Percentiles rank a stretch among this genome's conserved stretches.
Evolutionary conservation across 37 sponge, comb jelly and placozoan genomes (phyloP).

Genomic region (Diacarnus erythraeanus): DNA sequence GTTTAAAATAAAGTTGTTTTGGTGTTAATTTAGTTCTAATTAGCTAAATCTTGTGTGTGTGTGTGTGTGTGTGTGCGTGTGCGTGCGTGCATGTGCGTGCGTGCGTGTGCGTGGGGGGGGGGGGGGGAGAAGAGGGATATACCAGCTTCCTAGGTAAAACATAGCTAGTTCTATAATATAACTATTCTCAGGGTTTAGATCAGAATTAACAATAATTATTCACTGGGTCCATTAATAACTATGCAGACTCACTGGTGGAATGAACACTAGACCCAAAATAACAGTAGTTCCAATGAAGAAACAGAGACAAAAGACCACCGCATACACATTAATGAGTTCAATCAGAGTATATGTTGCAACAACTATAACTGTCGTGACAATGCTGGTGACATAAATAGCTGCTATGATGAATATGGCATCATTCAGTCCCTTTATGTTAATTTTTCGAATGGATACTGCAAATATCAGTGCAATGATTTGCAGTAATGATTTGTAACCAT

Average conservation of each 20-base stretch:
- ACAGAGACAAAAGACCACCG: slow-evolving; percentile 16
- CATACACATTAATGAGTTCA: slow-evolving; percentile 28
- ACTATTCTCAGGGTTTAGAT: not conserved
- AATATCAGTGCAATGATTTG: slow-evolving; percentile 49
- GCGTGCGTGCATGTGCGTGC: too few species aligned
- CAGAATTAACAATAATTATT: not conserved
- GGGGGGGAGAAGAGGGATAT: too few species aligned
- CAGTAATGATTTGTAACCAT: slow-evolving; percentile 52
- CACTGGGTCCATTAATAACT: not conserved
- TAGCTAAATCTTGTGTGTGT: too few species aligned
- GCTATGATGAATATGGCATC: slow-evolving; percentile 45
- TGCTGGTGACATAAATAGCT: slow-evolving; percentile 47
- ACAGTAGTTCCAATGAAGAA: slow-evolving; percentile 35
- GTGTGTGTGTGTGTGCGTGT: too few species aligned
- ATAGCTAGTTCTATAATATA: too few species aligned
- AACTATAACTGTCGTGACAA: slow-evolving; percentile 29
- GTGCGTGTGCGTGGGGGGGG: too few species aligned
- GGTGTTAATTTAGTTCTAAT: too few species aligned
- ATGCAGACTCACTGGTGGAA: slow-evolving; percentile 36
- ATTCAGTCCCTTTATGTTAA: slow-evolving; percentile 54
- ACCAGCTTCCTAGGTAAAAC: too few species aligned
- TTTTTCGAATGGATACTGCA: slow-evolving; percentile 51
- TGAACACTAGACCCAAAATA: slow-evolving; percentile 38
- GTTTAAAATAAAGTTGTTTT: too few species aligned
- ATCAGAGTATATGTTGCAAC: slow-evolving; percentile 24